These are phyloP conservation scores for Atlantisia rogersi DNA, from an alignment of 2,113 vertebrate species.

Conservation along the genomic window DNA sequence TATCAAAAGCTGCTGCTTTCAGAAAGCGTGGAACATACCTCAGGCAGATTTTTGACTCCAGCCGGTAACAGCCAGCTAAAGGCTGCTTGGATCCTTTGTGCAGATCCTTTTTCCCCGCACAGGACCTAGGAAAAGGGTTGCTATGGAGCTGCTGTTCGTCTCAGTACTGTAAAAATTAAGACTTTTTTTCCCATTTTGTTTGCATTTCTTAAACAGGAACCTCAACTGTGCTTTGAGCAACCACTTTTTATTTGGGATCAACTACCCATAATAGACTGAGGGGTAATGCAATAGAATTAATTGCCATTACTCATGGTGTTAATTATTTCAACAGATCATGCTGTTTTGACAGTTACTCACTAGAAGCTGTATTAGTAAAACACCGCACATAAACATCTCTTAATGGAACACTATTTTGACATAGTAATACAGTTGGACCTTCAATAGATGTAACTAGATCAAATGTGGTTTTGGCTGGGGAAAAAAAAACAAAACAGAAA, in stretches of 20 bases:
- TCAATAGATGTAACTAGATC: neutral
- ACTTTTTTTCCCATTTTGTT: accelerated
- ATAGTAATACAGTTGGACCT: neutral
- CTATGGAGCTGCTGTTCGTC: neutral
- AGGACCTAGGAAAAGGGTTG: neutral
- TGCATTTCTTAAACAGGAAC: neutral
- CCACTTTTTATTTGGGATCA: neutral
- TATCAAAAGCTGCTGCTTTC: neutral
- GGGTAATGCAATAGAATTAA: neutral
- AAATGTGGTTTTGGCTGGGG: neutral
- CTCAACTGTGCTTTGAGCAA: neutral
- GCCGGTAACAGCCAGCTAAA: neutral
- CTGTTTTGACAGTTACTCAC: neutral
- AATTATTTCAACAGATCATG: neutral
- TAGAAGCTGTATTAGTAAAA: neutral
- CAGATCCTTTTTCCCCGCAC: neutral
- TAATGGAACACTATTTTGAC: neutral
- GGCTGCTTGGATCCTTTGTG: neutral
- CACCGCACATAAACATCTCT: neutral
- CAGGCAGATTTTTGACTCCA: neutral
- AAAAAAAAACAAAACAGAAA: neutral
- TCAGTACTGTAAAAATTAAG: neutral
- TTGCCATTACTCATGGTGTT: neutral
- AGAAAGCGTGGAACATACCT: neutral
- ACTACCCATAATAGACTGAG: neutral